Percentiles rank a stretch among this genome's conserved stretches.
phyloP scores from a whole-genome alignment of 2,113 vertebrate species.

The Hassar affinis region DNA sequence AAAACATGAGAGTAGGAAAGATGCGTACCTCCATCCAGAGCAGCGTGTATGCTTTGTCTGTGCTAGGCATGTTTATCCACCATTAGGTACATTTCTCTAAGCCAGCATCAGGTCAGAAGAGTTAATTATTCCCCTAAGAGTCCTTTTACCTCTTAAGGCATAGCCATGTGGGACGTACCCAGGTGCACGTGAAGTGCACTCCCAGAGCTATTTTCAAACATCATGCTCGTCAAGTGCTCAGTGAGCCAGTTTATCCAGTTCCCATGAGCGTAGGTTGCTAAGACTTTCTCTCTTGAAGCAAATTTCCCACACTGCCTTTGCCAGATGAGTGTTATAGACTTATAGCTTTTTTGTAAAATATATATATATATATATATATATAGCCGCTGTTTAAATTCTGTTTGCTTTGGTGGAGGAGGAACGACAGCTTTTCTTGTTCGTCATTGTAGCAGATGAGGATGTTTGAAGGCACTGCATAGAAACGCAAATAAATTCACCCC shows the following conservation, averaged over 20 bases:
- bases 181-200: background rate
- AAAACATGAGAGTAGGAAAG: too few relatives aligned
- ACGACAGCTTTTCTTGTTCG: background rate
- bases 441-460: background rate
- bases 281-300: background rate
- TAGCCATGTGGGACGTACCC: constrained; percentile 9
- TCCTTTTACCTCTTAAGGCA: background rate
- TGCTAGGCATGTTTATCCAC: background rate
- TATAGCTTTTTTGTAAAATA: background rate
- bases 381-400: background rate
- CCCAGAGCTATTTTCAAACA: background rate
- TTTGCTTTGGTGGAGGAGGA: background rate
- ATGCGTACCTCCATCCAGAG: too few relatives aligned
- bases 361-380: too few relatives aligned
- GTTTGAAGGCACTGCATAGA: background rate
- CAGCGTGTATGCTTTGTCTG: background rate
- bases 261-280: background rate
- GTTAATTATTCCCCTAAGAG: background rate
- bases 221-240: background rate
- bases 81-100: background rate
- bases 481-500: background rate
- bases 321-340: background rate
- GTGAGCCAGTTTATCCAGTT: constrained; percentile 41
- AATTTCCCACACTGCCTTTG: constrained; percentile 15
- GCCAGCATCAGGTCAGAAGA: background rate